These are phyloP conservation scores for Coremacera marginata DNA, from an alignment of 2,888 invertebrate genomes.

Conservation along the genomic window DNA sequence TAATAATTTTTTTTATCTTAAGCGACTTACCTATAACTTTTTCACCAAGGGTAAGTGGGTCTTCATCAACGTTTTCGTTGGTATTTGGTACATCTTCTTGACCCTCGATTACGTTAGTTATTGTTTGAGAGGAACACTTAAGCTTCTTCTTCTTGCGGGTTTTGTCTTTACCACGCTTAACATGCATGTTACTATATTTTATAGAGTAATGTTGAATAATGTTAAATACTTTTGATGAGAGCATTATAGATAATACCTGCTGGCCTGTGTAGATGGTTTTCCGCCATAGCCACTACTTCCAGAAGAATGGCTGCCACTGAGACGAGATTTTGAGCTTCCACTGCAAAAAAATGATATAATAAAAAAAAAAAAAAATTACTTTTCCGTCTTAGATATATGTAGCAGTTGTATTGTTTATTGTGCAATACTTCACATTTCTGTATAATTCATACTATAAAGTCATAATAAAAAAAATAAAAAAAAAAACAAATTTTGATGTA, in stretches of 20 bases:
- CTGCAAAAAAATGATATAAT: slow-evolving; percentile 69
- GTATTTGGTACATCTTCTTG: slow-evolving; percentile 51
- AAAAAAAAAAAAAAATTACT: no score
- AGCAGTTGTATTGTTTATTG: no score
- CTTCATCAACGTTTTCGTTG: slow-evolving; percentile 46
- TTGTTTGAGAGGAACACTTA: slow-evolving; percentile 51
- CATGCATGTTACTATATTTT: slow-evolving; percentile 57
- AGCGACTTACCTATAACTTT: slow-evolving; percentile 46
- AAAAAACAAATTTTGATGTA: no score
- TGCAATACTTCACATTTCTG: no score
- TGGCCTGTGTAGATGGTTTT: slow-evolving; percentile 74
- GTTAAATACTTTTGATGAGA: background rate
- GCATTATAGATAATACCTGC: slow-evolving; percentile 63
- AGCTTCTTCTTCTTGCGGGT: slow-evolving; percentile 65
- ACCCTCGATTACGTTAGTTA: slow-evolving; percentile 48
- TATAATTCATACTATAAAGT: no score
- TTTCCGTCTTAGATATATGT: no score
- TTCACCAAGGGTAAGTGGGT: slow-evolving; percentile 48
- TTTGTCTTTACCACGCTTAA: slow-evolving; percentile 65
- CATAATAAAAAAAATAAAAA: no score
- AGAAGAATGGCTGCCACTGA: slow-evolving; percentile 81
- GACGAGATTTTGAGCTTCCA: slow-evolving; percentile 83
- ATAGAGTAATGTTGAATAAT: background rate
- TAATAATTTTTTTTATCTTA: background rate
- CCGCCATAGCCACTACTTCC: slow-evolving; percentile 86